Conservation (phyloP, 2,888 invertebrate genomes). For the Athalia circularis region DNA sequence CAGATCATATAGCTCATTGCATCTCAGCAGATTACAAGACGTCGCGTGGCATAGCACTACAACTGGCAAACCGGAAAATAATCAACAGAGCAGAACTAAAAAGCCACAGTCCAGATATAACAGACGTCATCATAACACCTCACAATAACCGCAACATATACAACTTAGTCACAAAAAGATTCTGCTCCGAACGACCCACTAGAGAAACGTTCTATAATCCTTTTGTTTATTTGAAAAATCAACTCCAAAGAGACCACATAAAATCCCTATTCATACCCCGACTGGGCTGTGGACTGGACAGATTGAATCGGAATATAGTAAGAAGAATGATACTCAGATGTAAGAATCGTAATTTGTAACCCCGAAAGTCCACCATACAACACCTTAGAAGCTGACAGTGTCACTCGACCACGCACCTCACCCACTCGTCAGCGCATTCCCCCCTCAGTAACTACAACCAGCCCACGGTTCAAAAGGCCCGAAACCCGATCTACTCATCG, state of each 20-base stretch:
- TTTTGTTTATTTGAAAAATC: neutral
- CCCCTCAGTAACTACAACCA: too few species aligned
- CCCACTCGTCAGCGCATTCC: too few species aligned
- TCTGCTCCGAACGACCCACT: neutral
- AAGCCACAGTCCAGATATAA: neutral
- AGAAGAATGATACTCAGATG: neutral
- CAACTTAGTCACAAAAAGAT: neutral
- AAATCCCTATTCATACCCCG: neutral
- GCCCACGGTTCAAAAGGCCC: too few species aligned
- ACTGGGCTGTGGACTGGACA: neutral
- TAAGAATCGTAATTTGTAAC: too few species aligned
- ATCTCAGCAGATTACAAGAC: slow-evolving; percentile 1
- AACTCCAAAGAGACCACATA: neutral
- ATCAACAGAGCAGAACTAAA: too few species aligned
- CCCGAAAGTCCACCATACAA: too few species aligned
- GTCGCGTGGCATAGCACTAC: neutral
- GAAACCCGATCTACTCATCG: too few species aligned
- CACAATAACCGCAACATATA: neutral
- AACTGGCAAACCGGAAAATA: too few species aligned
- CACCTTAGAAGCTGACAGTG: too few species aligned
- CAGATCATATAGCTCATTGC: neutral
- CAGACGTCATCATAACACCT: neutral
- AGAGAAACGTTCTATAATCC: neutral
- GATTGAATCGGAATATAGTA: neutral
- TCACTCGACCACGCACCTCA: too few species aligned